Evolutionary conservation across 2,888 invertebrate genomes (phyloP), one percentile per base, ranked within the genome.

Genomic region (Cephus rjabovi): DNA sequence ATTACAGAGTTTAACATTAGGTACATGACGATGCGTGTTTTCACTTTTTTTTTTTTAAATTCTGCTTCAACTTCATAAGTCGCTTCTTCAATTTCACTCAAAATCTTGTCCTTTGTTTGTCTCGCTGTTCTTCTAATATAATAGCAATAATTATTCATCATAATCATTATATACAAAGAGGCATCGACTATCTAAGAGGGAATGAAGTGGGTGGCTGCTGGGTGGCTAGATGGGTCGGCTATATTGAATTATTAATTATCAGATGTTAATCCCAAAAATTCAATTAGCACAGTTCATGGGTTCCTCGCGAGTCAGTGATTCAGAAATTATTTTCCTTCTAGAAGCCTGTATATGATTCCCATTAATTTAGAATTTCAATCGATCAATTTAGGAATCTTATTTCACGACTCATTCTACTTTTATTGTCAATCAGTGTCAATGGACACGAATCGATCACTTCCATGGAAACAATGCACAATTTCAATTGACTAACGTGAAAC

Each of bases 1-100:
- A 83, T 89, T 89, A 86, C 87, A 88, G 86, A 86, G 84, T 85
- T 87, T 86, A 86, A 87, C 82, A 84, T 86, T 87, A 87, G 85
- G 86, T 87, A 88, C 87, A 85, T 86, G 87, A 87, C 84, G 80
- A 84, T 81, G 82, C 80, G 80, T 80, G 83, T 79, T 23, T 56
- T 56, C 40, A n/a, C 30, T 76, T 76, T n/a, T 34, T 34, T 34
- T 34, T 69, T 34, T 31, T 37, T 69, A 75, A 76, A 77, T 75
- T 40, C 71, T 74, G 11, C 75, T 73, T 70, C 35, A 70, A 68
- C 40, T 75, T 71, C 75, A 33, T 78, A 78, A 75, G 68, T 78
- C 75, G 70, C 73, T 71, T 37, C 31, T 69, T 31, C 30, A 56
- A 11, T n/a, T 23, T 35, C 68, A 12, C 56, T 71, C 31, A 34